Base-by-base conservation (phyloP, 2,113 vertebrate genomes). In the Ptyas mucosa region DNA sequence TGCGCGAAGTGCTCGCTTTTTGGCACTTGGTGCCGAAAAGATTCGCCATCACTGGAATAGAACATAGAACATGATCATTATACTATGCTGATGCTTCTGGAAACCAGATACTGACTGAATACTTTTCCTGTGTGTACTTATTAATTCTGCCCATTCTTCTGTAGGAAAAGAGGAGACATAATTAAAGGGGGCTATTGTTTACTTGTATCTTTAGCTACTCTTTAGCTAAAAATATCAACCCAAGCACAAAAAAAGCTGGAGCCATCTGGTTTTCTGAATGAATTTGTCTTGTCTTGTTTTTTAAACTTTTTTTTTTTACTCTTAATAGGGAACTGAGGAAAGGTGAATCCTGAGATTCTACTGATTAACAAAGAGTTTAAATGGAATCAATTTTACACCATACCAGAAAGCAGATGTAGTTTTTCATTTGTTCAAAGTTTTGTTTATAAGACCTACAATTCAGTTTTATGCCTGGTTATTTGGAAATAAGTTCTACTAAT, bases 301-400 rank as follows among this genome's bases (percentile, higher is more conserved):
- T 89, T 43, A 61, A n/a, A 10, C 61, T 34, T 18, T 91, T 87
- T 46, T 46, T 87, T n/a, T 26, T 12, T n/a, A 53, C 90, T 2
- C 91, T 88, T 94, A 29, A 81, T 34, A 94, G 11, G 29, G 90
- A 93, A 21, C 64, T 89, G 20, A 87, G 2, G 4, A 61, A 88
- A 29, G 24, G 54, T 53, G 90, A 92, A 89, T 11, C 29, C 55
- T n/a, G 64, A 51, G 15, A 91, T 14, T 91, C 92, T 15, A 8
- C 8, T 89, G 53, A 58, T 39, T 29, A 89, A 49, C 94, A 57
- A 61, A 93, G 91, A 3, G 95, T 93, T 39, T 43, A 94, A 95
- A 91, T 34, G 85, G 20, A 93, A 90, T 3, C 94, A 61, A 54
- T 87, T 46, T 14, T 39, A 43, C 51, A 51, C 34, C 54, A 11